Evolutionary conservation across 1,140 invertebrate genomes (phyloP).

Genomic region (Dreissena rostriformis): DNA sequence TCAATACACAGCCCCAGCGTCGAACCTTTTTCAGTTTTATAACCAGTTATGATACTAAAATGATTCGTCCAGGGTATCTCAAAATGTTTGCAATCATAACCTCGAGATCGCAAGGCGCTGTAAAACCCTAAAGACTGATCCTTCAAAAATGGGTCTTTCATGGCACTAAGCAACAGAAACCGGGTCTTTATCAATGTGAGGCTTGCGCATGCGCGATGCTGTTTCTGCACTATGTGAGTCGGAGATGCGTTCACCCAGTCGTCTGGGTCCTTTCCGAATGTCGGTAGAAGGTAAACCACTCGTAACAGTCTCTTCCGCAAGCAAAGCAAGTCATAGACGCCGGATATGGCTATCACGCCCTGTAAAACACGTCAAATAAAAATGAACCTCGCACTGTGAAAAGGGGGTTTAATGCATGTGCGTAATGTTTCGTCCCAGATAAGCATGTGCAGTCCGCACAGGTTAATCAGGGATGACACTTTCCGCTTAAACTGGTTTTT

Average conservation of each 20-base stretch:
- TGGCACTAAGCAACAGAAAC: slow-evolving; percentile 34
- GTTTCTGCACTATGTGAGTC: slow-evolving; percentile 3
- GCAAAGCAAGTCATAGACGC: slow-evolving; percentile 49
- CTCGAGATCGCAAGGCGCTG: background rate
- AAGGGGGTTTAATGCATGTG: background rate
- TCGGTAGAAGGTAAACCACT: slow-evolving; percentile 38
- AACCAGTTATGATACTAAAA: slow-evolving; percentile 38
- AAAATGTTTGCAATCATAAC: slow-evolving; percentile 24
- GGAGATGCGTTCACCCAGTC: slow-evolving; percentile 26
- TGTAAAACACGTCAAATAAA: slow-evolving; percentile 25
- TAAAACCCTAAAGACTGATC: slow-evolving; percentile 18
- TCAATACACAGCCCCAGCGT: background rate
- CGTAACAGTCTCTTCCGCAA: slow-evolving; percentile 32
- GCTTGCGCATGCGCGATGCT: background rate
- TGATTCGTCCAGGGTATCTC: slow-evolving; percentile 38
- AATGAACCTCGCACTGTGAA: background rate
- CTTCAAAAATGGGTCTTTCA: slow-evolving; percentile 34
- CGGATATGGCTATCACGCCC: slow-evolving; percentile 53
- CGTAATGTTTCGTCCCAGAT: too few species aligned
- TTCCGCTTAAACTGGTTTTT: background rate
- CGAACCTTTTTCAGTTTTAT: slow-evolving; percentile 13
- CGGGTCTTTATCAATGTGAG: slow-evolving; percentile 5
- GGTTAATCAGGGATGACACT: background rate
- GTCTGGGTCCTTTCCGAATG: slow-evolving; percentile 23
- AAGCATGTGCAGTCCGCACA: background rate